Evolutionary conservation across 2,113 vertebrate species (phyloP), one percentile per base, ranked within the genome.

Genomic region (Morone chrysops): DNA sequence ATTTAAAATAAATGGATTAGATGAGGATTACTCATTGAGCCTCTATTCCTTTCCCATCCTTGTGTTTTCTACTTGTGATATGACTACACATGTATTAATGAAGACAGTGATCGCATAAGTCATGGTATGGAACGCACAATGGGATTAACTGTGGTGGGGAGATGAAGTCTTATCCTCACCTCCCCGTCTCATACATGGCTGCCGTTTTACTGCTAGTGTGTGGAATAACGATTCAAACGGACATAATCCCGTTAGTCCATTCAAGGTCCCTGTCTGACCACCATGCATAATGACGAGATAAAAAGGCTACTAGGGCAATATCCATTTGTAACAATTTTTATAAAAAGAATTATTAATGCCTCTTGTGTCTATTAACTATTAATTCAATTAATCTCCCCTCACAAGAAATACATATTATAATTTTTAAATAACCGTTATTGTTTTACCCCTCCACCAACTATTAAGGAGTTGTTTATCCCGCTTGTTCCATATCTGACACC

Each of bases 1-100:
- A 67, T 90, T 85, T 69, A 36, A 85, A 91, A 90, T 85, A 87
- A 92, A 86, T 57, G 86, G 91, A 92, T 92, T 90, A 79, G 62
- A 87, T 61, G 70, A 83, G 87, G 92, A 92, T 93, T 92, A 92
- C 54, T 83, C 43, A 66, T 11, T 69, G 72, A 87, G 66, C 38
- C 59, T 71, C n/a, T 60, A 56, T 74, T 85, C 66, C 45, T 41
- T 62, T 68, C 8, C 50, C 68, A 83, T 81, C 57, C 71, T 78
- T 67, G 51, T 83, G 71, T 90, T 78, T 88, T 75, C 78, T 17
- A 18, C 47, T 50, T 17, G 54, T 69, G 79, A 80, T 83, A 70
- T 70, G 78, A 81, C 81, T 75, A 36, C 69, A 71, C 57, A 40
- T 87, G 60, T 78, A 83, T 87, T 83, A 83, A 43, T 51, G 16